These are phyloP conservation scores for Furcula furcula DNA, from an alignment of 2,888 invertebrate genomes.

Conservation along the genomic window DNA sequence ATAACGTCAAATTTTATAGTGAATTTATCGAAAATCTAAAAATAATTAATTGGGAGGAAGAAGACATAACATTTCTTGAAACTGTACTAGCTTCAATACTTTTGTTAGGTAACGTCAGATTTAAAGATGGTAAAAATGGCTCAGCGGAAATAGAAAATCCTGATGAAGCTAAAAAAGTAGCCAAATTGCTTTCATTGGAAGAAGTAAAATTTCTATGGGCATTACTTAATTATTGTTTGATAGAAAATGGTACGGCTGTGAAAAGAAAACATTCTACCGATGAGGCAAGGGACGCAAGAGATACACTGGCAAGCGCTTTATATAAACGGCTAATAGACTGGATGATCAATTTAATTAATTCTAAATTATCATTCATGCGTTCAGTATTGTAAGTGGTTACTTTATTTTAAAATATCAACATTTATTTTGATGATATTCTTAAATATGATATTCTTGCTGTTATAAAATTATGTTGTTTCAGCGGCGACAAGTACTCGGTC, in stretches of 20 bases:
- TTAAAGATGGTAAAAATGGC: constrained; percentile 84
- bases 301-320: constrained; percentile 91
- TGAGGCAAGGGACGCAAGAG: constrained; percentile 91
- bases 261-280: constrained; percentile 86
- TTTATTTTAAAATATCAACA: not conserved
- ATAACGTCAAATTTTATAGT: constrained; percentile 84
- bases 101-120: constrained; percentile 89
- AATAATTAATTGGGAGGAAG: constrained; percentile 86
- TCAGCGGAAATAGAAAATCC: constrained; percentile 88
- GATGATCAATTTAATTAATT: constrained; percentile 92
- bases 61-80: constrained; percentile 86
- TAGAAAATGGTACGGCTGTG: constrained; percentile 87
- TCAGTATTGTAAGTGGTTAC: constrained; percentile 90
- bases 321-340: constrained; percentile 94
- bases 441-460: not conserved
- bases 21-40: constrained; percentile 84
- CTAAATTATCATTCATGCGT: constrained; percentile 90
- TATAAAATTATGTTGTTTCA: too few relatives aligned
- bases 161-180: constrained; percentile 87
- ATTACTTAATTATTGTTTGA: constrained; percentile 91
- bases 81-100: constrained; percentile 88
- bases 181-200: constrained; percentile 88
- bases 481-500: constrained; percentile 91
- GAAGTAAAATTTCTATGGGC: constrained; percentile 92
- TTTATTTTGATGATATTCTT: not conserved